Base-by-base conservation (phyloP, 2,797 vertebrate species). In the Iguana delicatissima region DNA sequence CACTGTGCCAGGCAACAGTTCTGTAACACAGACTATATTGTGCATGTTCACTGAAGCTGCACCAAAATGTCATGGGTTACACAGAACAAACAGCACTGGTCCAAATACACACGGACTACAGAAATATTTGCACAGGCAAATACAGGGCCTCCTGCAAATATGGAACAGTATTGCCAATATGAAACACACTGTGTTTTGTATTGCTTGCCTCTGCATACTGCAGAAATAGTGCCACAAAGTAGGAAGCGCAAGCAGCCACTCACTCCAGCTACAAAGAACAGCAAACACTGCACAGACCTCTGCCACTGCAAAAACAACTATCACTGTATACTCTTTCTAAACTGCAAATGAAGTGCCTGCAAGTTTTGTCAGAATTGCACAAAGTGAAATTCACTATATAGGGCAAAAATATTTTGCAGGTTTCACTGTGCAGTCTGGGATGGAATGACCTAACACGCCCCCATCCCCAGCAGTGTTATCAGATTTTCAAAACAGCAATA, bases 181-280 rank as follows among this genome's bases (percentile, higher is more conserved):
- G 3, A 72, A 42, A 57, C 20, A 29, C 72, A 14, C 38, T 50
- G 64, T 50, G 64, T 13, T 69, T 35, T 26, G 14, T 46, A 20
- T 38, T 5, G 16, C 12, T 52, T 55, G 16, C 55, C 73, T 18
- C 72, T 42, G 69, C 32, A 42, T 67, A 38, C 8, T 26, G 46
- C 85, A 57, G 73, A 87, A 91, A 64, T 59, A 84, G n/a, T 55
- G 18, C 42, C 87, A 89, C 69, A 32, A 67, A 24, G 67, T 38
- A 79, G 77, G 57, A n/a, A 12, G 52, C 16, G 9, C 46, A 42
- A 76, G 32, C 69, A 62, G 50, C 32, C 46, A 32, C 62, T 89
- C 50, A 77, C 22, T 69, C 57, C 64, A 57, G 67, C 69, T 64
- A 22, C 85, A 52, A 50, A n/a, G 35, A 76, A 50, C 26, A 76